A percentile compares a stretch with the other conserved stretches of the same genome.
These are phyloP conservation scores for Daboia siamensis DNA, from an alignment of 2,113 vertebrate genomes.

Conservation along the genomic window DNA sequence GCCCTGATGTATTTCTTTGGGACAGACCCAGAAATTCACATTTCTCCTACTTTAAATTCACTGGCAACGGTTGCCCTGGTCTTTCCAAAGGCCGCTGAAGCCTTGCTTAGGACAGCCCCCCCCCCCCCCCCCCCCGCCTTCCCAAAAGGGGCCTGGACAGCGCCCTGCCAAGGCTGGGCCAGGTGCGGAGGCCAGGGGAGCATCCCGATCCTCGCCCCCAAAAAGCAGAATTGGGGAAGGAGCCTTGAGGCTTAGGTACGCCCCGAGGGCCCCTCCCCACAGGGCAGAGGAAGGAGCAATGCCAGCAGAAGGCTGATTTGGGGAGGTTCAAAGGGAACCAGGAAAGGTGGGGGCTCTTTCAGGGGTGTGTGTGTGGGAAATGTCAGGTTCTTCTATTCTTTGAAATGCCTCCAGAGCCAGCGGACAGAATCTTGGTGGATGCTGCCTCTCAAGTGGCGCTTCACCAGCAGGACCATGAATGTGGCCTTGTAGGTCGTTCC, in stretches of 20 bases:
- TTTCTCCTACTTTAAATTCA: background rate
- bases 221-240: too few relatives aligned
- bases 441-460: fast-evolving
- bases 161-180: background rate
- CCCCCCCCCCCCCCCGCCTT: background rate
- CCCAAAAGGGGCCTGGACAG: background rate
- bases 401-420: background rate
- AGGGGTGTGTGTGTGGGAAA: too few relatives aligned
- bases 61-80: background rate
- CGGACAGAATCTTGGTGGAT: background rate
- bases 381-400: too few relatives aligned
- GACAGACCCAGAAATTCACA: background rate
- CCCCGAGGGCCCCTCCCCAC: too few relatives aligned
- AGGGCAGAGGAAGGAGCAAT: too few relatives aligned
- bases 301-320: too few relatives aligned
- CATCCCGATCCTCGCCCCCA: background rate
- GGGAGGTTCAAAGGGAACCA: too few relatives aligned
- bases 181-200: background rate
- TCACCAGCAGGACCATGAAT: background rate
- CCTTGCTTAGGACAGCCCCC: background rate
- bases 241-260: too few relatives aligned
- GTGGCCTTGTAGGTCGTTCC: background rate
- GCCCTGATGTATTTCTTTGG: background rate
- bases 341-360: too few relatives aligned
- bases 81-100: background rate